Conservation (phyloP, 2,888 invertebrate species). For the Dryococelus australis region DNA sequence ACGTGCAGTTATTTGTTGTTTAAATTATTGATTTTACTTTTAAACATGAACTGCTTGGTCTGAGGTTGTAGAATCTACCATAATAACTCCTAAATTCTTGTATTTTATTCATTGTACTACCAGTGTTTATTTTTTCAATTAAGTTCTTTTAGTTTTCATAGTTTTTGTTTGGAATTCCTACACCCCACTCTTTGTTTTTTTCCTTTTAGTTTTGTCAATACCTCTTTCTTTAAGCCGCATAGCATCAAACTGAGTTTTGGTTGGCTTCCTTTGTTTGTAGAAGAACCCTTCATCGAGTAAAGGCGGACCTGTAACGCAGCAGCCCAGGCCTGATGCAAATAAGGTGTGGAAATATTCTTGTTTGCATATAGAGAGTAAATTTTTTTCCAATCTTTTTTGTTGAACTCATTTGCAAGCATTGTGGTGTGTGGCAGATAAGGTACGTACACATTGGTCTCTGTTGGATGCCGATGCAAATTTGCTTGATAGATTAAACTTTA, state of each 20-base stretch:
- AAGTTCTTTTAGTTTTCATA: conserved; percentile 35
- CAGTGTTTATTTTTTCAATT: conserved; percentile 20
- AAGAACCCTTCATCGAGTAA: conserved; percentile 45
- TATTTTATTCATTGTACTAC: conserved; percentile 19
- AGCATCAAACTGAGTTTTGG: conserved; percentile 34
- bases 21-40: background rate
- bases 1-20: background rate
- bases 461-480: background rate
- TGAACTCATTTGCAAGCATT: background rate
- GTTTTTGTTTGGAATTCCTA: background rate
- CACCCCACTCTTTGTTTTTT: background rate
- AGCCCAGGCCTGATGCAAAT: conserved; percentile 51
- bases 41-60: conserved; percentile 16
- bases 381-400: conserved; percentile 13
- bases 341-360: conserved; percentile 42
- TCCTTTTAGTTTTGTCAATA: conserved; percentile 29
- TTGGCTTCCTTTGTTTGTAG: conserved; percentile 47
- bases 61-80: background rate
- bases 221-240: background rate
- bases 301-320: conserved; percentile 56
- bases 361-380: conserved; percentile 4
- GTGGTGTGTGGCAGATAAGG: conserved; percentile 8
- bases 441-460: background rate
- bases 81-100: conserved; percentile 17
- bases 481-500: background rate